These are phyloP conservation scores for Petrophora chlorosata DNA, from an alignment of 2,888 invertebrate genomes.

Conservation along the genomic window DNA sequence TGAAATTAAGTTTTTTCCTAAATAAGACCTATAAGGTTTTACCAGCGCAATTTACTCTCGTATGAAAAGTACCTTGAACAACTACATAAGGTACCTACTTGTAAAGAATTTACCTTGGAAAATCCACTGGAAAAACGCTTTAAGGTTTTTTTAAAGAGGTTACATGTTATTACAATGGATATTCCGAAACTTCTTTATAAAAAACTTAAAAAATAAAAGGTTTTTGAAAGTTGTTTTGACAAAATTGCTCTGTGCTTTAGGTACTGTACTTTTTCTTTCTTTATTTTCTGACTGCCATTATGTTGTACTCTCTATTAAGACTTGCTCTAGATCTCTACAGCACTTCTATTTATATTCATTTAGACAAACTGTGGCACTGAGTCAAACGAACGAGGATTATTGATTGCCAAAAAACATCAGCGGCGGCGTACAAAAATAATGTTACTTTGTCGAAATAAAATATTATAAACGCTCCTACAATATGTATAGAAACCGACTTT, in stretches of 20 bases:
- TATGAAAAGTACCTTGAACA: too few species aligned
- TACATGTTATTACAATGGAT: too few species aligned
- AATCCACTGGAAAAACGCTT: background rate
- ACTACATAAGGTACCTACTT: too few species aligned
- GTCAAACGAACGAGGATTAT: constrained; percentile 11
- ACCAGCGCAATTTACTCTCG: too few species aligned
- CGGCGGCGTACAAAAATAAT: background rate
- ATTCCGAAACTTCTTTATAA: too few species aligned
- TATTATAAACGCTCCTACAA: background rate
- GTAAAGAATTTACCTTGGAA: too few species aligned
- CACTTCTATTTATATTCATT: constrained; percentile 19
- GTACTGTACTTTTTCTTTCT: constrained; percentile 6
- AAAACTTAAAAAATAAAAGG: too few species aligned
- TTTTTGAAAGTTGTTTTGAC: too few species aligned
- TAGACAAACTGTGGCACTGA: constrained; percentile 12
- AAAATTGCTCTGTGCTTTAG: background rate
- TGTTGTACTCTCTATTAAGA: constrained; percentile 6
- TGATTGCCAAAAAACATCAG: constrained; percentile 16
- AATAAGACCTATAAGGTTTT: too few species aligned
- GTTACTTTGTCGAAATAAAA: constrained; percentile 1
- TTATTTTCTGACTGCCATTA: too few species aligned
- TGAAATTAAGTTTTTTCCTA: too few species aligned
- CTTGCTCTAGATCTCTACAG: constrained; percentile 14
- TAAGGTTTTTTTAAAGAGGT: too few species aligned
- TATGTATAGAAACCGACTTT: background rate